phyloP scores from a whole-genome alignment of 2,888 invertebrate species.

The Zelleria hepariella region DNA sequence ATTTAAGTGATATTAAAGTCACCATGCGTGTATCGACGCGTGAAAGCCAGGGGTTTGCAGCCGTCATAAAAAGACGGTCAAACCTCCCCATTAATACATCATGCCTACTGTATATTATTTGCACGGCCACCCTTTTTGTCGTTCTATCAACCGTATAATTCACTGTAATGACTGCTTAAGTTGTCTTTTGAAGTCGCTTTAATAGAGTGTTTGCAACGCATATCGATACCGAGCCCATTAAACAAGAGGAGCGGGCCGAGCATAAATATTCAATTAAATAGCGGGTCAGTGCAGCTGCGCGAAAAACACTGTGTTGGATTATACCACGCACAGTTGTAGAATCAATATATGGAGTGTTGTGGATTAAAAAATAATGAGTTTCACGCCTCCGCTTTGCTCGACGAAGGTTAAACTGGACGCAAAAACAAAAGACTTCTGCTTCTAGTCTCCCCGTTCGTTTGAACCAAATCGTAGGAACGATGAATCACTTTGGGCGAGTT shows the following conservation, averaged over 20 bases:
- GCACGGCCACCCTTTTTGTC: background rate
- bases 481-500: background rate
- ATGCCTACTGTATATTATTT: background rate
- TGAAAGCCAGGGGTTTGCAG: background rate
- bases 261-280: conserved; percentile 6
- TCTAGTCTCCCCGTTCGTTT: background rate
- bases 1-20: background rate
- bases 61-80: background rate
- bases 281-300: conserved; percentile 1
- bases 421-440: background rate
- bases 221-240: background rate
- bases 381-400: background rate
- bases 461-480: too few relatives aligned
- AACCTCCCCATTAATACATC: background rate
- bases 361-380: background rate
- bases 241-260: background rate
- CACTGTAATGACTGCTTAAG: conserved; percentile 3
- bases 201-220: conserved; percentile 1
- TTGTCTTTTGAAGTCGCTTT: conserved; percentile 1
- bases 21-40: background rate
- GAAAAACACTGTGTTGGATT: background rate
- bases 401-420: background rate
- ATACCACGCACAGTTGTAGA: background rate
- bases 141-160: conserved; percentile 3
- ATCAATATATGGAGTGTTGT: background rate